Base-by-base conservation (phyloP, 1,140 invertebrate species). In the Micrasema longulum region DNA sequence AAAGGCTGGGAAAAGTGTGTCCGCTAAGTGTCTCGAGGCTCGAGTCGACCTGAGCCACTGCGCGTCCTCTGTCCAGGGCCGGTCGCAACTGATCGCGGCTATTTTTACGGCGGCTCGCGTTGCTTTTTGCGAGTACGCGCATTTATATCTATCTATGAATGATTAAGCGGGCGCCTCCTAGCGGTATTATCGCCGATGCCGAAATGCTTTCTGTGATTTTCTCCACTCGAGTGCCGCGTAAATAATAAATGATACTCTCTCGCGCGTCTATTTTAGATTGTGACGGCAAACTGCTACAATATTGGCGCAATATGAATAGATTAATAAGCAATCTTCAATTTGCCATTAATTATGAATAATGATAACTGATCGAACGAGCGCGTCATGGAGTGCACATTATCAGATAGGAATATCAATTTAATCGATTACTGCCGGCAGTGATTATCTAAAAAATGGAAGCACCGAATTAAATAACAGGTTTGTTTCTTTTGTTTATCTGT, bases 111-210 rank as follows among this genome's bases (percentile, higher is more conserved):
- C 31, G 64, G 9, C 64, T 20, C 26, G 16, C 4, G 31, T n/a
- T 16, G 64, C 47, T 52, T 47, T 20, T 45, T 48, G 55, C 43
- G 45, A 64, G 47, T 52, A 38, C 64, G 14, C 64, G 48, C 48
- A 53, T 36, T 52, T 47, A 65, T 48, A 50, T 65, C 16, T 67
- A 67, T 67, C 38, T 67, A 38, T 38, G 64, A 67, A 53, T 67
- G 47, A 67, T 52, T 67, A 36, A 38, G 53, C 35, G 45, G 45
- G 10, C 48, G 47, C 31, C 14, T 65, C 22, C 41, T 67, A 11
- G 23, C 31, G 16, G 7, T n/a, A 50, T 53, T 36, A 67, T 53
- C 16, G 23, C 48, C 62, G 18, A 22, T 45, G n/a, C 12, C n/a
- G n/a, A n/a, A n/a, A n/a, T n/a, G n/a, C n/a, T n/a, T n/a, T n/a